Percentiles rank a stretch among this genome's conserved stretches.
Evolutionary conservation across 2,888 invertebrate genomes (phyloP).

Genomic region (Nomada hirtipes): DNA sequence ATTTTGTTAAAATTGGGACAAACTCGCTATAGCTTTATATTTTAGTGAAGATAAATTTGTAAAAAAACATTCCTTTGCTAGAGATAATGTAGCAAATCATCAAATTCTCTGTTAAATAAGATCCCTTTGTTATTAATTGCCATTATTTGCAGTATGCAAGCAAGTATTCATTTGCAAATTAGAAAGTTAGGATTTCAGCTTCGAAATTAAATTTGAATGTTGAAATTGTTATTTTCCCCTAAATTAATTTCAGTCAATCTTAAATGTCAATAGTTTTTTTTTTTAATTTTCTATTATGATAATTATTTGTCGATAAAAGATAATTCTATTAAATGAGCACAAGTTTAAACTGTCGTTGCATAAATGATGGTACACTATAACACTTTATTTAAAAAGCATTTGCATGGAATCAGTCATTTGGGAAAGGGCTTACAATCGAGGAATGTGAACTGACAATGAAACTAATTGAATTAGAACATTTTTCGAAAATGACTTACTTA

Average conservation of each 20-base stretch:
- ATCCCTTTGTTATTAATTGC: background rate
- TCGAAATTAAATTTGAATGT: background rate
- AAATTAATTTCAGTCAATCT: background rate
- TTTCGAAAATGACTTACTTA: background rate
- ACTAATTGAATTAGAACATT: background rate
- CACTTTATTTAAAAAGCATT: constrained; percentile 10
- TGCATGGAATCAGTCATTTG: constrained; percentile 13
- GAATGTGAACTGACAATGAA: background rate
- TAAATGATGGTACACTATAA: constrained; percentile 3
- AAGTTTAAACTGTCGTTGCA: constrained; percentile 26
- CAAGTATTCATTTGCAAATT: too few relatives aligned
- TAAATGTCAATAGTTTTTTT: background rate
- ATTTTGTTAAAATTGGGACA: background rate
- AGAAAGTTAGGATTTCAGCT: background rate
- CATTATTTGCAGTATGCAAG: background rate
- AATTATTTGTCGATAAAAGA: constrained; percentile 4
- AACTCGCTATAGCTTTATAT: background rate
- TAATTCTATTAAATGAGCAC: constrained; percentile 26
- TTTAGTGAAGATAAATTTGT: too few relatives aligned
- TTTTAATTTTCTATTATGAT: background rate
- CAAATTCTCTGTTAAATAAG: background rate
- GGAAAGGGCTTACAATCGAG: background rate
- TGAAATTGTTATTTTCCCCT: background rate
- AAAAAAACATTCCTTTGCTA: constrained; percentile 21
- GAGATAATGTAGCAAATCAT: too few relatives aligned